These are phyloP conservation scores for Xylocampa areola DNA, from an alignment of 2,888 invertebrate genomes.

Conservation along the genomic window DNA sequence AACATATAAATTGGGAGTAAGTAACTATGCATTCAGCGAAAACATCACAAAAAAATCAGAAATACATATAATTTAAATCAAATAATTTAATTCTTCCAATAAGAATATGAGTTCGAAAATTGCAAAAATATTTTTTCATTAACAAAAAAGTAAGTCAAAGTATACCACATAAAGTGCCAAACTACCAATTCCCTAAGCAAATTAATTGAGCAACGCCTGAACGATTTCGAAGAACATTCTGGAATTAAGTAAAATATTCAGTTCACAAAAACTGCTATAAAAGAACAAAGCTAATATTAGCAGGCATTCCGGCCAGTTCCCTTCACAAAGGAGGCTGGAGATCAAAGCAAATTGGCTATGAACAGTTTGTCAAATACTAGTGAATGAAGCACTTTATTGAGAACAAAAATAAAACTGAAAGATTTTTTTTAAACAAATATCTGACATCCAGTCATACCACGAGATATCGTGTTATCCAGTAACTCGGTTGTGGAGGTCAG, in stretches of 20 bases:
- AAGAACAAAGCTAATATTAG: slow-evolving; percentile 42
- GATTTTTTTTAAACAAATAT: no score
- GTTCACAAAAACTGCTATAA: slow-evolving; percentile 22
- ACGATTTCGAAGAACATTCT: slow-evolving; percentile 25
- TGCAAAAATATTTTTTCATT: background rate
- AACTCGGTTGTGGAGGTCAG: no score
- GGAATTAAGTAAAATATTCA: slow-evolving; percentile 31
- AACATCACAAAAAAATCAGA: background rate
- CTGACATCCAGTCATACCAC: no score
- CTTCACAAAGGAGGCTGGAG: slow-evolving; percentile 24
- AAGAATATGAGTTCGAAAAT: background rate
- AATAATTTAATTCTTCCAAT: background rate
- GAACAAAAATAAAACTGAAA: background rate
- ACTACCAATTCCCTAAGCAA: slow-evolving; percentile 11
- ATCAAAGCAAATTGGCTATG: slow-evolving; percentile 39
- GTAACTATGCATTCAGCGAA: no score
- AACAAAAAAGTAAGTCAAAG: slow-evolving; percentile 3
- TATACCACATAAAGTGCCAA: slow-evolving; percentile 11
- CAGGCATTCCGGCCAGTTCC: slow-evolving; percentile 11
- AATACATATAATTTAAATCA: background rate
- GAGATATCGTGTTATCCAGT: no score
- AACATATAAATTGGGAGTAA: no score
- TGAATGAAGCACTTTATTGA: slow-evolving; percentile 15
- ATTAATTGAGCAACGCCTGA: slow-evolving; percentile 14
- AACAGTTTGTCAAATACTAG: slow-evolving; percentile 38